Evolutionary conservation across 2,888 invertebrate species (phyloP), one percentile per base, ranked within the genome.

Genomic region (Drosophila anomalata): DNA sequence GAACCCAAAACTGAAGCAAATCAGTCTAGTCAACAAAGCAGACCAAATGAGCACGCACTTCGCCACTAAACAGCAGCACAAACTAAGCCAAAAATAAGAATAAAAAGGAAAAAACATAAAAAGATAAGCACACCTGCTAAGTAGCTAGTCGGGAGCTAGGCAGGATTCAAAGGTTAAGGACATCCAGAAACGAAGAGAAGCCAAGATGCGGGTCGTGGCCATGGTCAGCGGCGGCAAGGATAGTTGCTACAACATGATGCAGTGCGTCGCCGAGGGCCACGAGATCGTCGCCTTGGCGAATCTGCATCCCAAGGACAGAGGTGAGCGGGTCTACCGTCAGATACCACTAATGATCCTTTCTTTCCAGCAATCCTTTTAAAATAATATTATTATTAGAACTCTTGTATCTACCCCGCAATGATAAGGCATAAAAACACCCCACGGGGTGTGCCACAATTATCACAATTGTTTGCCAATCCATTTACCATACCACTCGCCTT

Each of bases 181-280:
- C 29, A 29, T 9, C 29, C 29, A 8, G 14, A n/a, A 12, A 50
- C 1, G 41, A 29, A 54, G 26, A 1, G 41, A 29, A 56, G 26
- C 53, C 76, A 89, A 93, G 91, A 97, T 97, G 97, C 96, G 94
- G 93, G 96, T 96, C 79, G 96, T 97, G 84, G 97, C 96, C 73
- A 93, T 97, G 92, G 94, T 97, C 80, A 99, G 99, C 93, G 99
- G 99, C 85, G 99, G 99, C 84, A 99, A 99, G 93, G 99, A 99
- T 93, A 99, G 99, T 93, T 98, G 98, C 93, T 99, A 97, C 93
- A 99, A 99, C 92, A 96, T 99, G 96, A 96, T 99, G 96, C 97
- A 98, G 93, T 99, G 98, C 93, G 95, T 98, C 78, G 96, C 96
- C 81, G 97, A 98, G 90, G 99, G 99, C 55, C 99, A 99, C 93